These are phyloP conservation scores for Drosophila anomalata DNA, from an alignment of 2,888 invertebrate species.

Conservation along the genomic window DNA sequence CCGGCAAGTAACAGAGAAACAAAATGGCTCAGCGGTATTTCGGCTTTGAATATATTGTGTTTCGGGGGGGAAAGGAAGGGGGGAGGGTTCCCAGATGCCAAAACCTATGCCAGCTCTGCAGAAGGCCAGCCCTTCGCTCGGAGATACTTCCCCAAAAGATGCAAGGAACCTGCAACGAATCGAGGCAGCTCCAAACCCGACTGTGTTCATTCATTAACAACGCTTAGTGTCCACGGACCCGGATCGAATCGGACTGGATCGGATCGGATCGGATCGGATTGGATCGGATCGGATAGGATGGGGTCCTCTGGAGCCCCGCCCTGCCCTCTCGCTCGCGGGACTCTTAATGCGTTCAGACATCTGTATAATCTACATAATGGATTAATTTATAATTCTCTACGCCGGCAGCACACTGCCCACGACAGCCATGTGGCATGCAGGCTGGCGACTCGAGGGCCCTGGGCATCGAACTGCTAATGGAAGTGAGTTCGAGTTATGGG, in stretches of 20 bases:
- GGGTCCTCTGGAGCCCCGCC: background rate
- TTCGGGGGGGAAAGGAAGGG: constrained; percentile 42
- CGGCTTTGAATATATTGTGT: constrained; percentile 57
- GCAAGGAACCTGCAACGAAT: background rate
- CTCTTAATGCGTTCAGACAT: constrained; percentile 69
- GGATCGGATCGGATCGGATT: background rate
- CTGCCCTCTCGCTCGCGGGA: constrained; percentile 22
- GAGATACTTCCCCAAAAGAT: background rate
- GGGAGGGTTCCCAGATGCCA: too few species aligned
- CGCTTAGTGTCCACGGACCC: constrained; percentile 52
- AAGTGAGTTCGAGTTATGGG: background rate
- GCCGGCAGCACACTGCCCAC: constrained; percentile 31
- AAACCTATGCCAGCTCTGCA: too few species aligned
- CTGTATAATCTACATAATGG: constrained; percentile 77
- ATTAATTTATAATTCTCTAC: constrained; percentile 74
- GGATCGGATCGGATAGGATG: background rate
- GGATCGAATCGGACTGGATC: background rate
- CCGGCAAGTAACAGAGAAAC: constrained; percentile 3
- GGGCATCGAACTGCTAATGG: constrained; percentile 11
- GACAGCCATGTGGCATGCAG: background rate
- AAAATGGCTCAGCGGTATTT: constrained; percentile 60
- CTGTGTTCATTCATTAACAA: constrained; percentile 63
- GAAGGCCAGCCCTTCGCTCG: too few species aligned
- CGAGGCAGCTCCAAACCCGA: background rate
- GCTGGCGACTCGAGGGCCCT: constrained; percentile 45